Evolutionary conservation across 2,113 vertebrate genomes (phyloP), one percentile per base, ranked within the genome.

Genomic region (Amphiprion ocellaris): DNA sequence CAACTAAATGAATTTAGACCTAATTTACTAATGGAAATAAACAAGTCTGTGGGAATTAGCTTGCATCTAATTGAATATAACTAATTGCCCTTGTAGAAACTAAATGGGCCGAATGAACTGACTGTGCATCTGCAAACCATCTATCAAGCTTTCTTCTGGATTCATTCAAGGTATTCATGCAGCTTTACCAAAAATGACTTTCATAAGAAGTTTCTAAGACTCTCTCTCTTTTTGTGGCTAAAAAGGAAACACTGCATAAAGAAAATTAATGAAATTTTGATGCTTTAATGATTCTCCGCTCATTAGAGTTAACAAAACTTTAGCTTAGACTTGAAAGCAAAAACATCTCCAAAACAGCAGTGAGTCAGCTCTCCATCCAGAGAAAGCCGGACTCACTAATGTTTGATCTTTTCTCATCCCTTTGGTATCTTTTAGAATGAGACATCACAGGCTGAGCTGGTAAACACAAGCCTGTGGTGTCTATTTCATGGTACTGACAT

Each of bases 381-480:
- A 66, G 28, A 55, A 46, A 72, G 23, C 58, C 41, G 9, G 33
- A 68, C 56, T 52, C 23, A 15, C 53, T 7, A 1, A 21, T 50
- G 5, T 66, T 69, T 70, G 50, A 68, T 61, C 58, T 77, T 49
- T 26, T 66, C 41, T 78, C 30, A 47, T 24, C 65, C 21, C 62
- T 54, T 63, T 50, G 54, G 24, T 52, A 61, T 58, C 21, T 72
- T 67, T 62, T 2, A 62, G 60, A 63, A 9, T 56, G 23, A 61
- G 5, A 64, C 39, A 74, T 53, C 33, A 71, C 79, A 68, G 28
- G 28, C 68, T 19, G 63, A n/a, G 65, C 79, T 55, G 46, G 58
- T 69, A 54, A 73, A 85, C 63, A 77, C 12, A 5, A 63, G 17
- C 28, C 17, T 55, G n/a, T 53, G 30, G 30, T 77, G 68, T 23